Evolutionary conservation across 2,888 invertebrate species (phyloP).

Genomic region (Dione vanillae): DNA sequence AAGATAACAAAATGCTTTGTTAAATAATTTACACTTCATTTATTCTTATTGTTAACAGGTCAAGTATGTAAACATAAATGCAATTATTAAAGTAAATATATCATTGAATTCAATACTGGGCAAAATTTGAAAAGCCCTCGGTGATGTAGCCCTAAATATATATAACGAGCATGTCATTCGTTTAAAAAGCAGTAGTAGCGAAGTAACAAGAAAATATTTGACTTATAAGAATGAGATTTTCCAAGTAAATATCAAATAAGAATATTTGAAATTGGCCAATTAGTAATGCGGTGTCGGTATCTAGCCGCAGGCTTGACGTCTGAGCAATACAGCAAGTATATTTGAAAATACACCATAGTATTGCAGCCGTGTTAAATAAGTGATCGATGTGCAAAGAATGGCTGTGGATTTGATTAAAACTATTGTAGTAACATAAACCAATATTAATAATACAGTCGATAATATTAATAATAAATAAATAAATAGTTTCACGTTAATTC

Average conservation of each 20-base stretch:
- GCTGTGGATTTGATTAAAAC: neutral
- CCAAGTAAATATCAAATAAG: constrained; percentile 7
- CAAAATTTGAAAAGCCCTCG: neutral
- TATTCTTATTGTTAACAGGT: no score
- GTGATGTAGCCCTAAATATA: neutral
- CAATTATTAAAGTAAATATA: no score
- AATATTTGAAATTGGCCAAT: constrained; percentile 7
- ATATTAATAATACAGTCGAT: no score
- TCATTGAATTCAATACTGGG: neutral
- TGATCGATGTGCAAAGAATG: neutral
- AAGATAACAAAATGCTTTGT: no score
- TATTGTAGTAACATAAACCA: no score
- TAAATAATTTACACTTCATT: no score
- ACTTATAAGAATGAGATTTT: constrained; percentile 2
- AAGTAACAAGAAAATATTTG: neutral
- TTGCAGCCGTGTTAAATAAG: neutral
- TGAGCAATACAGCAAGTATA: neutral
- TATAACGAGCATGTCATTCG: neutral
- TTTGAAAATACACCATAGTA: neutral
- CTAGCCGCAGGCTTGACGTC: constrained; percentile 3
- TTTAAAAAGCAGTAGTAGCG: neutral
- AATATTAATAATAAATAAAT: no score
- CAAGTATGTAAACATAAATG: no score
- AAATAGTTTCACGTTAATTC: no score
- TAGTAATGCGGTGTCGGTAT: constrained; percentile 16